Percentiles rank a stretch among this genome's conserved stretches.
Conservation (phyloP, 2,888 invertebrate genomes). For the Buathra laborator region DNA sequence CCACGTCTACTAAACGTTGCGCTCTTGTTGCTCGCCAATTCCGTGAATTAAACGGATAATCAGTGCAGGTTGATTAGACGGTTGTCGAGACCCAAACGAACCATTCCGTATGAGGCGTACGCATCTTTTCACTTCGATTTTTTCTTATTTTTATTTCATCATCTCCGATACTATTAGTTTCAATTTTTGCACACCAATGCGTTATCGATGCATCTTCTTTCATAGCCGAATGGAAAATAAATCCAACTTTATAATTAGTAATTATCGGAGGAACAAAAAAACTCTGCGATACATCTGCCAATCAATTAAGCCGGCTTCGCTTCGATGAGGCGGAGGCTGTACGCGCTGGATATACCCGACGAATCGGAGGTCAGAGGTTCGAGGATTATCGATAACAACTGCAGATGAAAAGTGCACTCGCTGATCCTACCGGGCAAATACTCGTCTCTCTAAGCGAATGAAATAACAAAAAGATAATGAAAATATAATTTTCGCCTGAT, state of each 20-base stretch:
- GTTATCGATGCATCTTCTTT: too few relatives aligned
- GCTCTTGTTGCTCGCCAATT: constrained; percentile 69
- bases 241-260: constrained; percentile 46
- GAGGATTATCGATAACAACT: constrained; percentile 55
- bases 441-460: constrained; percentile 10
- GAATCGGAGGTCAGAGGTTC: constrained; percentile 34
- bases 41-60: constrained; percentile 78
- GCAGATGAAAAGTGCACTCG: background rate
- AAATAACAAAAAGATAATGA: constrained; percentile 17
- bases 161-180: too few relatives aligned
- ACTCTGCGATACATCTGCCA: constrained; percentile 14
- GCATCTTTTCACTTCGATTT: constrained; percentile 39
- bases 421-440: constrained; percentile 42
- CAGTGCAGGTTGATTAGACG: constrained; percentile 80
- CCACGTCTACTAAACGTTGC: constrained; percentile 61
- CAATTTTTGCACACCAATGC: background rate
- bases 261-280: constrained; percentile 33
- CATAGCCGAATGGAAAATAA: background rate
- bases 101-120: constrained; percentile 55
- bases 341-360: background rate
- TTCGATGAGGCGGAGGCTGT: background rate
- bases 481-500: constrained; percentile 55
- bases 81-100: constrained; percentile 74
- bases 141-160: too few relatives aligned
- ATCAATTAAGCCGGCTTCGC: constrained; percentile 45